Percentiles rank a stretch among this genome's conserved stretches.
Conservation (phyloP, 2,888 invertebrate species). For the Panorpa germanica region DNA sequence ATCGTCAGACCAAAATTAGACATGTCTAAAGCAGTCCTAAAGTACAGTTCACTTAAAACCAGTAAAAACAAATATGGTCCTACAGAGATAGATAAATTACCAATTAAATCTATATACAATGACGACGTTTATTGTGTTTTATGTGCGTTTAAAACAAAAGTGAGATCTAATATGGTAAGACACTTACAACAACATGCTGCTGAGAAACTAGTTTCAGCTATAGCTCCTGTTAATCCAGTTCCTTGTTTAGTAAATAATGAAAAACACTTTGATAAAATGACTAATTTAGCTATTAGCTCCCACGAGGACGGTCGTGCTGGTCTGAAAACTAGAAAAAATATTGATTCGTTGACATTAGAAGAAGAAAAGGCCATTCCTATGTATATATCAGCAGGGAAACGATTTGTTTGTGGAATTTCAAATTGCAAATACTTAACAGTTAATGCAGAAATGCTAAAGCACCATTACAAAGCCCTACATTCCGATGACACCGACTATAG, state of each 20-base stretch:
- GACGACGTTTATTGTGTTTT: slow-evolving; percentile 39
- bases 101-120: slow-evolving; percentile 41
- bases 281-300: slow-evolving; percentile 61
- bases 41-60: slow-evolving; percentile 12
- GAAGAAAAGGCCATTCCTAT: slow-evolving; percentile 19
- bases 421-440: slow-evolving; percentile 52
- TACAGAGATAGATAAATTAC: slow-evolving; percentile 40
- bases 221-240: slow-evolving; percentile 64
- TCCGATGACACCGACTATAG: slow-evolving; percentile 33
- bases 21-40: no score
- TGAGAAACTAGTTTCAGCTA: slow-evolving; percentile 37
- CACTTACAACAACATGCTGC: slow-evolving; percentile 47
- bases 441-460: slow-evolving; percentile 48
- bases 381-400: slow-evolving; percentile 30
- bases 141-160: slow-evolving; percentile 50
- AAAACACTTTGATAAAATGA: slow-evolving; percentile 71
- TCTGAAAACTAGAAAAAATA: slow-evolving; percentile 17
- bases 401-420: slow-evolving; percentile 52
- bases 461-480: slow-evolving; percentile 55
- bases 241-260: slow-evolving; percentile 60
- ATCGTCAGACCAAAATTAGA: slow-evolving; percentile 26
- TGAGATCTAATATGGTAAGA: slow-evolving; percentile 48
- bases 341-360: slow-evolving; percentile 14
- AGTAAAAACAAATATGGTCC: slow-evolving; percentile 28
- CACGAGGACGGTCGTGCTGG: slow-evolving; percentile 11